Conservation (phyloP, 92 coral and sea anemone genomes). For the Zoanthus sansibaricus region DNA sequence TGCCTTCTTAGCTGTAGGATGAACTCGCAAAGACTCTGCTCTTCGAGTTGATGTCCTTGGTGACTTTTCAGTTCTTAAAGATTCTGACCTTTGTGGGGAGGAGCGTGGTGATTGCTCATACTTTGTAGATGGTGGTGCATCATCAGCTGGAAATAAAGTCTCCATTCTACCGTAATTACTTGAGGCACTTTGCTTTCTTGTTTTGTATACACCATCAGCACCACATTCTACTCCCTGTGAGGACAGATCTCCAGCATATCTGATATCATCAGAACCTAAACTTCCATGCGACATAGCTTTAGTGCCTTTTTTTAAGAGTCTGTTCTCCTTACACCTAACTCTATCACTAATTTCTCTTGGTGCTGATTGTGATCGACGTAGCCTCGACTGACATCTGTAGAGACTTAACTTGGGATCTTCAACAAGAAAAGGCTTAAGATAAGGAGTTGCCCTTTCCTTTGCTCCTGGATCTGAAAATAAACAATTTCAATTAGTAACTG, state of each 20-base stretch:
- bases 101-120: constrained; percentile 10
- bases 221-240: constrained; percentile 77
- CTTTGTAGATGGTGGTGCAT: constrained; percentile 53
- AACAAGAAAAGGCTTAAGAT: constrained; percentile 79
- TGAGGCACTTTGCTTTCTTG: constrained; percentile 51
- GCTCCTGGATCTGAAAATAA: constrained; percentile 84
- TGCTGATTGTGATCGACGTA: constrained; percentile 86
- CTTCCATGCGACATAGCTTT: constrained; percentile 44
- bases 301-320: constrained; percentile 12
- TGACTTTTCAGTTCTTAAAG: constrained; percentile 29
- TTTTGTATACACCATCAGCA: constrained; percentile 73
- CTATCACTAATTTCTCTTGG: constrained; percentile 74
- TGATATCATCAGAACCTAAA: constrained; percentile 70
- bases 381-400: constrained; percentile 77
- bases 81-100: constrained; percentile 23
- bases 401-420: constrained; percentile 92
- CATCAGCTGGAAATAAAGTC: constrained; percentile 80
- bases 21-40: constrained; percentile 34
- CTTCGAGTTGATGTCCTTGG: constrained; percentile 35
- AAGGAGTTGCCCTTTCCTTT: constrained; percentile 86
- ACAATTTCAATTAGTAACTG: neutral
- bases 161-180: constrained; percentile 52
- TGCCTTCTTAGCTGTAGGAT: constrained; percentile 12
- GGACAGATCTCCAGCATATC: constrained; percentile 63
- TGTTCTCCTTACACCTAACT: constrained; percentile 45